Conservation (phyloP, 2,113 vertebrate genomes). For the Xiphophorus couchianus region DNA sequence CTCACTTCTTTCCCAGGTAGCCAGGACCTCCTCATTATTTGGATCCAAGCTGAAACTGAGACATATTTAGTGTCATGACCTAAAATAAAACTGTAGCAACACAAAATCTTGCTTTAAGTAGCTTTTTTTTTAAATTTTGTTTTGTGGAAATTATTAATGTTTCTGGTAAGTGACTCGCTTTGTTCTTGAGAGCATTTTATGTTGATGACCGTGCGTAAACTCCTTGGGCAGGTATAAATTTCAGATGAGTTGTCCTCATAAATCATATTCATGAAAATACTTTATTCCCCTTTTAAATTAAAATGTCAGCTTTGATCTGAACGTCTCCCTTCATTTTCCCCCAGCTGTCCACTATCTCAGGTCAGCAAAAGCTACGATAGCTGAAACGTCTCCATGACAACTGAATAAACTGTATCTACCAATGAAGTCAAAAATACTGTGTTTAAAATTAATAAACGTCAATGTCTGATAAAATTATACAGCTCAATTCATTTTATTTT, state of each 20-base stretch:
- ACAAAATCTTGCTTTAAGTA: background rate
- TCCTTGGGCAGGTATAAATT: background rate
- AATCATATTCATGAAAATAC: background rate
- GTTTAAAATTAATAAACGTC: too few species aligned
- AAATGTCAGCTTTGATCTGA: background rate
- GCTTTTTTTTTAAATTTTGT: background rate
- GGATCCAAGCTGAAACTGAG: background rate
- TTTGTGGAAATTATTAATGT: background rate
- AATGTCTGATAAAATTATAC: too few species aligned
- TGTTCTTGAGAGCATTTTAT: background rate
- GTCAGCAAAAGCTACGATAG: background rate
- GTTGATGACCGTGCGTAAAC: background rate
- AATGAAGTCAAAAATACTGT: background rate
- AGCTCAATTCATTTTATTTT: too few species aligned
- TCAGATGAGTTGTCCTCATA: background rate
- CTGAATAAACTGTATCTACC: background rate
- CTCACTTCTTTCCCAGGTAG: constrained; percentile 11
- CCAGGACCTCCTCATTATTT: background rate
- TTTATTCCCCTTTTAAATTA: constrained; percentile 1
- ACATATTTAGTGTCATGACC: background rate
- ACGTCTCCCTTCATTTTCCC: background rate
- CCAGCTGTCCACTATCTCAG: background rate
- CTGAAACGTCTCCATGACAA: background rate
- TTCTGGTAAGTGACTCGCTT: background rate
- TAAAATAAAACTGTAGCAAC: too few species aligned